phyloP scores from a whole-genome alignment of 2,888 invertebrate species.

The Orthonevra nobilis region DNA sequence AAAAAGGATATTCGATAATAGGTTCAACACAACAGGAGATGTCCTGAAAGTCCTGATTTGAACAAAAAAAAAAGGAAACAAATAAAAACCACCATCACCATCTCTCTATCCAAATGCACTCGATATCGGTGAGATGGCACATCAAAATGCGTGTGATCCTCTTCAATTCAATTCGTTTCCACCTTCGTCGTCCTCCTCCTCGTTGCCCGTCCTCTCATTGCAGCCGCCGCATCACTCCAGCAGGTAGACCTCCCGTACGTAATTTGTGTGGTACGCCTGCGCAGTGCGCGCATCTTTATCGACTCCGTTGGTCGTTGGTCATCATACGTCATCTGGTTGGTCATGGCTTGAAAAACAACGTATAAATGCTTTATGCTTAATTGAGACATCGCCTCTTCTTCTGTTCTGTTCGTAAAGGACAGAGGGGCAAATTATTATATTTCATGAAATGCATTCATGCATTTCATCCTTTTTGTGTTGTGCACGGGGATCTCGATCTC shows the following conservation, averaged over 20 bases:
- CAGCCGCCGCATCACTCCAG: constrained; percentile 29
- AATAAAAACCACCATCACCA: constrained; percentile 51
- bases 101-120: constrained; percentile 38
- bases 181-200: constrained; percentile 33
- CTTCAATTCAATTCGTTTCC: constrained; percentile 67
- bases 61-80: background rate
- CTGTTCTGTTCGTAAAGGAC: constrained; percentile 34
- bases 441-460: constrained; percentile 67
- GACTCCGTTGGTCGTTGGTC: constrained; percentile 35
- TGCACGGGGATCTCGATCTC: background rate
- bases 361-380: constrained; percentile 66
- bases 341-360: constrained; percentile 49
- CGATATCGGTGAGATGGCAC: constrained; percentile 32
- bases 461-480: constrained; percentile 41
- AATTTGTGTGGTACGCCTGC: constrained; percentile 28
- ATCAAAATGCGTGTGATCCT: constrained; percentile 61
- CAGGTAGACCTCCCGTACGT: constrained; percentile 66
- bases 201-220: background rate
- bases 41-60: constrained; percentile 46
- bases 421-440: constrained; percentile 56
- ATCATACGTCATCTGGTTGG: constrained; percentile 64
- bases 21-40: constrained; percentile 27
- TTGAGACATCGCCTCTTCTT: constrained; percentile 55
- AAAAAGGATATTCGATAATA: constrained; percentile 44
- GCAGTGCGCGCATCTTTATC: too few relatives aligned